Base-by-base conservation (phyloP, 2,113 vertebrate genomes). In the Anser brachyrhynchus region DNA sequence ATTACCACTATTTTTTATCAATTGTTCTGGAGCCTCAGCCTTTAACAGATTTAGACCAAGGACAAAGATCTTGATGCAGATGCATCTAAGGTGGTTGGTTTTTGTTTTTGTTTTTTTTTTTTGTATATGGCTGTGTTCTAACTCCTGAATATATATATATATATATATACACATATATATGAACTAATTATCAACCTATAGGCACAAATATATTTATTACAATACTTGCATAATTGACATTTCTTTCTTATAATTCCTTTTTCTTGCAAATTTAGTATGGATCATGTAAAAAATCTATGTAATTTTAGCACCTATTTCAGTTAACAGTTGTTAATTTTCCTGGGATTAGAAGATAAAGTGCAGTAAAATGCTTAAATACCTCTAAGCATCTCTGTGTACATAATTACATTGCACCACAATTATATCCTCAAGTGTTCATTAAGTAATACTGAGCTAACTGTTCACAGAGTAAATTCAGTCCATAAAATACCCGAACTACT, bases 181-280 rank as follows among this genome's bases (percentile, higher is more conserved):
- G 37, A 37, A 37, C 37, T 37, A 37, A 37, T 44, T 29, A 33
- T 21, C 21, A 21, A 35, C 25, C 29, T 49, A 29, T 31, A 3
- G 4, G 29, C 2, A 25, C 9, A 57, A 31, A 55, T 70, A 19
- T 52, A 75, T 59, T 71, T 78, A 3, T 75, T 37, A n/a, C 6
- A 55, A 37, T 8, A 33, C 1, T 51, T 62, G 4, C 2, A 29
- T 31, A 44, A 54, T 0, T 44, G 9, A 43, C 4, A 6, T 9
- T 28, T 35, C 17, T 14, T 49, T 11, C 28, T 29, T 7, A 7
- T 31, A n/a, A n/a, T 2, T 35, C 3, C 41, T 72, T 28, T 37
- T 28, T 9, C 25, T 31, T 71, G 5, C 26, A 22, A 57, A 39
- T 12, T 3, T 66, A 3, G 6, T 71, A 6, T 3, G 57, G 54